Evolutionary conservation across 2,888 invertebrate genomes (phyloP).

Genomic region (Saturnia japonica): DNA sequence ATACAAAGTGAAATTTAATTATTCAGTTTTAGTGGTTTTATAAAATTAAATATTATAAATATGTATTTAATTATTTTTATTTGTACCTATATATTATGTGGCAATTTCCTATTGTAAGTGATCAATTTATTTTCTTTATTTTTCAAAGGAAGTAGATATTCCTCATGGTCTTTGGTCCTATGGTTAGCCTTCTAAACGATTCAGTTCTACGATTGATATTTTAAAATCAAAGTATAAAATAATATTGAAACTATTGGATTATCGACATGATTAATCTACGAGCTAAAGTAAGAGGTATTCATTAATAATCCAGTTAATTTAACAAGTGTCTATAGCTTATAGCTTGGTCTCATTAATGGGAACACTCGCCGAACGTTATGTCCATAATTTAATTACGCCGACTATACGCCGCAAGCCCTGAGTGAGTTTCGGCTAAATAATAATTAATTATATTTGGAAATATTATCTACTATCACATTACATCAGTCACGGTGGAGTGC

Average conservation of each 20-base stretch:
- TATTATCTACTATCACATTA: background rate
- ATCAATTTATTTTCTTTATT: too few relatives aligned
- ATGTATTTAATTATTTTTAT: too few relatives aligned
- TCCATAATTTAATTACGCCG: conserved; percentile 46
- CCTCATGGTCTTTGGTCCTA: background rate
- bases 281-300: conserved; percentile 22
- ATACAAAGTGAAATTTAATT: background rate
- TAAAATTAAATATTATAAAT: too few relatives aligned
- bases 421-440: background rate
- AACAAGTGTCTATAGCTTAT: conserved; percentile 50
- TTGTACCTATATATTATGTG: too few relatives aligned
- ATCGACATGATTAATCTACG: background rate
- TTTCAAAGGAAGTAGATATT: background rate
- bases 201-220: background rate
- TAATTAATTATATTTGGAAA: background rate
- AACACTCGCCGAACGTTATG: conserved; percentile 41
- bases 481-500: too few relatives aligned
- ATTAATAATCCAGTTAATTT: conserved; percentile 52
- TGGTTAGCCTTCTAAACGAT: background rate
- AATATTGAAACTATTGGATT: background rate
- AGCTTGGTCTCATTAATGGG: conserved; percentile 46
- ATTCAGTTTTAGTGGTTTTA: background rate
- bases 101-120: too few relatives aligned
- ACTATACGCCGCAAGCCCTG: conserved; percentile 24
- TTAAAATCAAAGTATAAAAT: background rate